Percentiles rank a stretch among this genome's conserved stretches.
These are phyloP conservation scores for Sebastolobus altivelis DNA, from an alignment of 2,797 vertebrate species.

Conservation along the genomic window DNA sequence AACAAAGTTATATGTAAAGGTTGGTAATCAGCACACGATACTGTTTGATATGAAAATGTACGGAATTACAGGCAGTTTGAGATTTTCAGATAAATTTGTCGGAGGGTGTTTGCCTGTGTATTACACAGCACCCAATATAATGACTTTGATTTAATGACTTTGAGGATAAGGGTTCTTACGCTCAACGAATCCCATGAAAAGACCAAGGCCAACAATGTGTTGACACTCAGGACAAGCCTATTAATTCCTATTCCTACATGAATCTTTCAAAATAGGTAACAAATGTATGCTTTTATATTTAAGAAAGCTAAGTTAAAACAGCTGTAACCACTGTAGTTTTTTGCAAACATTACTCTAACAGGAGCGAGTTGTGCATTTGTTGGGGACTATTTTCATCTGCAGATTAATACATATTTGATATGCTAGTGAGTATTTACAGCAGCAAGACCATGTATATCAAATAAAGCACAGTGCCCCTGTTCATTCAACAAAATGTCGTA, in stretches of 20 bases:
- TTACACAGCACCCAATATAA: not conserved
- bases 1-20: slow-evolving; percentile 57
- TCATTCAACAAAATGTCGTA: not conserved
- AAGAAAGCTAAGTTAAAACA: not conserved
- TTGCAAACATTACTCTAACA: not conserved
- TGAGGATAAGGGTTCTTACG: not conserved
- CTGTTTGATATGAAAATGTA: slow-evolving; percentile 32
- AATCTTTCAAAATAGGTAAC: not conserved
- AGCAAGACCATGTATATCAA: not conserved
- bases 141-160: slow-evolving; percentile 6
- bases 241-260: not conserved
- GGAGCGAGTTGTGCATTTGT: not conserved
- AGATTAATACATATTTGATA: not conserved
- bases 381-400: not conserved
- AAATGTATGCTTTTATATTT: not conserved
- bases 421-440: not conserved
- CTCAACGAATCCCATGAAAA: slow-evolving; percentile 5
- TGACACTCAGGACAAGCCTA: not conserved
- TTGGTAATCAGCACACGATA: slow-evolving; percentile 40
- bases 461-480: not conserved
- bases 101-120: not conserved
- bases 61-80: not conserved
- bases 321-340: not conserved
- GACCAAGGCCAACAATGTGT: not conserved
- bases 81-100: not conserved